phyloP scores from a whole-genome alignment of 2,113 vertebrate genomes.

The Lasiurus borealis region DNA sequence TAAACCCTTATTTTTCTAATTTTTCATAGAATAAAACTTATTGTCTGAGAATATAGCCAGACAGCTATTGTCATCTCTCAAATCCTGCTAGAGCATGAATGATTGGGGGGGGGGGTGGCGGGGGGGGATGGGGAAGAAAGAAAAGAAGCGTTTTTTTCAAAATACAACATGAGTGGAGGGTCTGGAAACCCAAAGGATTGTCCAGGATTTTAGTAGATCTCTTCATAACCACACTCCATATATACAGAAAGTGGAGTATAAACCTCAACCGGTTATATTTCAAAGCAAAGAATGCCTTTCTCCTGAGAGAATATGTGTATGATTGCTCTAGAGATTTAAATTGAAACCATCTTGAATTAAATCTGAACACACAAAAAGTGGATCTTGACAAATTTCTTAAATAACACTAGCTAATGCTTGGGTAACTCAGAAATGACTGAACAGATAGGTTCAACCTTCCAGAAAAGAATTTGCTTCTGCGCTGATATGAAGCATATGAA shows the following conservation, averaged over 20 bases:
- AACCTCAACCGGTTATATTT: conserved; percentile 28
- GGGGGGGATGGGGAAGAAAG: not conserved
- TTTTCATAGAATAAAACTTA: conserved; percentile 50
- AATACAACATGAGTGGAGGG: not conserved
- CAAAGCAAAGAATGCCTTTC: conserved; percentile 52
- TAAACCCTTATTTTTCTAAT: conserved; percentile 21
- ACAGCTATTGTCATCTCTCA: not conserved
- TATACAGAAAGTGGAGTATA: conserved; percentile 44
- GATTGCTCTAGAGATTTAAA: conserved; percentile 49
- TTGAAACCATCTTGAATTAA: conserved; percentile 50
- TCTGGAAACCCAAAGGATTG: conserved; percentile 30
- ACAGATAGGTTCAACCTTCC: conserved; percentile 44
- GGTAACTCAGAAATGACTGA: conserved; percentile 64
- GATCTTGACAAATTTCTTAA: conserved; percentile 61
- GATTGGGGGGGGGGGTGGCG: not conserved
- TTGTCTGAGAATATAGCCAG: not conserved
- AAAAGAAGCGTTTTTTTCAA: not conserved
- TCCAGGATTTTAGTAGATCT: conserved; percentile 30
- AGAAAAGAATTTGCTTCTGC: conserved; percentile 65
- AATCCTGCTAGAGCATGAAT: not conserved
- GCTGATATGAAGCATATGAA: conserved; percentile 45
- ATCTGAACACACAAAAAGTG: conserved; percentile 55
- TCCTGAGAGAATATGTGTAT: not conserved
- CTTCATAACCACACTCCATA: not conserved
- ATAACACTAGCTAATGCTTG: conserved; percentile 31